Evolutionary conservation across 1,140 invertebrate genomes (phyloP), one percentile per base, ranked within the genome.

Genomic region (Aphelinus certus): DNA sequence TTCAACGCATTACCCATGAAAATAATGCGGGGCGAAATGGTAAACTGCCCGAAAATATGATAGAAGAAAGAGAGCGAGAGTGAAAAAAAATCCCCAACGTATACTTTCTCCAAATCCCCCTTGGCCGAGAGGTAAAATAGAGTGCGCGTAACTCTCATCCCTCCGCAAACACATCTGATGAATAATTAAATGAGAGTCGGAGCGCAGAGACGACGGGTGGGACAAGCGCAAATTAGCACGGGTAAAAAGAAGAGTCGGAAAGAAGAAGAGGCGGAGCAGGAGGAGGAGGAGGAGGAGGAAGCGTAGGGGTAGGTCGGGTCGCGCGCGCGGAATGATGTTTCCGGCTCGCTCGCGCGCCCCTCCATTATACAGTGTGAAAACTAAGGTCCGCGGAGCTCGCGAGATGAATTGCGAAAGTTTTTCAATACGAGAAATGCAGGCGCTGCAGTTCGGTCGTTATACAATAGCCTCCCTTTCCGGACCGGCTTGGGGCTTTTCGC

Each of bases 371-470:
- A 63, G 62, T 63, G 62, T 63, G 62, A 63, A 63, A 63, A 48
- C 46, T 63, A 63, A 63, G n/a, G 62, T 61, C 60, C 60, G 3
- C n/a, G 56, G 26, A 26, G 26, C 26, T 26, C 56, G 64, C 10
- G 64, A 66, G 64, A 66, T 66, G 64, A 66, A 66, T 66, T 55
- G 55, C 64, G 43, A 66, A 66, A 66, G 64, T 66, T 66, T 80
- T 80, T 80, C 79, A 79, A 79, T 80, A 71, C 61, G 61, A 69
- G 56, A 75, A 75, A 60, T 55, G 7, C 64, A 72, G 2, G 57
- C 6, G 49, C 64, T 26, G 7, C 64, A 43, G 48, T 55, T 42
- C 45, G 3, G 48, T 55, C 64, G 9, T 55, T 66, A 66, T 42
- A 66, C 46, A 43, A 66, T 26, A 26, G 26, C 26, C 26, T 26